Conservation (phyloP, 2,113 vertebrate species). For the Apistogramma diplotaenia region DNA sequence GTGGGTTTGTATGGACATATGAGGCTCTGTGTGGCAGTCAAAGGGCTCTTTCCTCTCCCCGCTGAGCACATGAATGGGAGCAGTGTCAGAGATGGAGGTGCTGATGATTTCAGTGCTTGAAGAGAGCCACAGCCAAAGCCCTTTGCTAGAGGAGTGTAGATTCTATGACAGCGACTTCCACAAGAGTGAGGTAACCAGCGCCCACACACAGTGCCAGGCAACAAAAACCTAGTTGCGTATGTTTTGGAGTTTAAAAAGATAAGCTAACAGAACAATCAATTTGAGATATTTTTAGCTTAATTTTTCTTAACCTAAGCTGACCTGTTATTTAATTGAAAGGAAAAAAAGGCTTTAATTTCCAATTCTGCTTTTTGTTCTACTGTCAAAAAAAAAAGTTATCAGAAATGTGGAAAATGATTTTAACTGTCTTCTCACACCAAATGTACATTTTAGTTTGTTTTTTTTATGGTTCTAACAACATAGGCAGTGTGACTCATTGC, state of each 20-base stretch:
- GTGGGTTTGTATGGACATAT: constrained; percentile 65
- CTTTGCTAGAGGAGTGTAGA: constrained; percentile 69
- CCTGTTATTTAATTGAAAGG: neutral
- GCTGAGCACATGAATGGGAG: constrained; percentile 72
- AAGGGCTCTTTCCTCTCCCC: constrained; percentile 53
- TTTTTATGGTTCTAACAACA: neutral
- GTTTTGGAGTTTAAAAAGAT: neutral
- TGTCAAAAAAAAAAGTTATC: neutral
- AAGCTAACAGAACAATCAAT: neutral
- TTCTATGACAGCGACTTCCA: constrained; percentile 71
- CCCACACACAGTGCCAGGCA: constrained; percentile 26
- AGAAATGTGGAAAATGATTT: neutral
- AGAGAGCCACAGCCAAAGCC: constrained; percentile 64
- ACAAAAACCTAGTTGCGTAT: constrained; percentile 13
- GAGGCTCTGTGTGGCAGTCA: constrained; percentile 61
- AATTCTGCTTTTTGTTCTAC: no score
- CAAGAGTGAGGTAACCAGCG: constrained; percentile 76
- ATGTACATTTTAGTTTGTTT: neutral
- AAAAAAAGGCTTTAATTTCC: neutral
- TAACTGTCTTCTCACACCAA: neutral
- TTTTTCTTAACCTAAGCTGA: neutral
- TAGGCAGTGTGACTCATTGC: constrained; percentile 22
- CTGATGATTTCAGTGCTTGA: constrained; percentile 75
- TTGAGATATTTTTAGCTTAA: neutral
- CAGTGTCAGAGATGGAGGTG: constrained; percentile 71